Base-by-base conservation (phyloP, 2,888 invertebrate genomes). In the Coenonympha arcania region DNA sequence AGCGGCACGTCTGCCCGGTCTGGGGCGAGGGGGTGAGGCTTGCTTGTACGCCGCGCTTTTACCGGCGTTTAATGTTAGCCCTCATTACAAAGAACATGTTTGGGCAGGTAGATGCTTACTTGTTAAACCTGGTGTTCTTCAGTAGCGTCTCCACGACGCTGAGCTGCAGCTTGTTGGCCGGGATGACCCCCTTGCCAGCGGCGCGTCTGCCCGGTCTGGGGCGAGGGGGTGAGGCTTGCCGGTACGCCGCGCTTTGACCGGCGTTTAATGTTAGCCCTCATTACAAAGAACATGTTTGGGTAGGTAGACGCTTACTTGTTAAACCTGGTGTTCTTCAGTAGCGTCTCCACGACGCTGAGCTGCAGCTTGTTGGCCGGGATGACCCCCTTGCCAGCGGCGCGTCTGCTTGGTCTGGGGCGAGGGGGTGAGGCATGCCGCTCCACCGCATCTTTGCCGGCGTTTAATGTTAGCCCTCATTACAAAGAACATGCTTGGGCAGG, bases 321-420 rank as follows among this genome's bases (percentile, higher is more conserved):
- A 68, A 94, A 93, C 57, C 88, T 88, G 0, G 93, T 92, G 56
- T 88, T 90, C 64, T 88, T 90, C 56, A 89, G 84, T 33, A 93
- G 77, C 43, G 77, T 70, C 48, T 93, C 93, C 52, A 92, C 69
- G 3, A 90, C 71, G 65, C 90, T 90, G 39, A 88, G 87, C 52
- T 90, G 87, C 8, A 89, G 85, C 69, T 90, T 90, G 53, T 88
- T 86, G 0, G 69, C 67, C 0, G 68, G 57, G 0, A 68, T 61
- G 1, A 64, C 66, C 0, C 68, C 65, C 8, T 31, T 31, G n/a
- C n/a, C n/a, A n/a, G n/a, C 61, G 1, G 65, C 65, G 0, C 68
- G 65, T 59, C 73, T 79, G 22, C 66, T 61, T 18, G 69, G 71
- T 39, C 69, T 73, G 37, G 64, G 54, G 16, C 64, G 57, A 9